Evolutionary conservation across 2,888 invertebrate species (phyloP).

Genomic region (Thereva nobilitata): DNA sequence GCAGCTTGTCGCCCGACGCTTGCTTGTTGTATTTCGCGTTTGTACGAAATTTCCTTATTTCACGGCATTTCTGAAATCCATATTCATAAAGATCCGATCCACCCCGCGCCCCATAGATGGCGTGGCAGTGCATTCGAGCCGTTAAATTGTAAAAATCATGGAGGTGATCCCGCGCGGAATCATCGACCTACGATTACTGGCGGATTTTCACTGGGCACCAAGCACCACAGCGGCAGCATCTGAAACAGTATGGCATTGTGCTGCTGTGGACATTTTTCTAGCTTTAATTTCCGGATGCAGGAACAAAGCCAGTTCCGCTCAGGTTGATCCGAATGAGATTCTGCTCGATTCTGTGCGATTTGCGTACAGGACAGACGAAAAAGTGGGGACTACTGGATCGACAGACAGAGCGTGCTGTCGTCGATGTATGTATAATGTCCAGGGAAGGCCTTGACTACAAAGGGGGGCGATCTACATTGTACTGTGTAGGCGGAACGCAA

Average conservation of each 20-base stretch:
- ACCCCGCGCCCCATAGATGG: background rate
- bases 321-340: constrained; percentile 43
- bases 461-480: constrained; percentile 7
- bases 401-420: background rate
- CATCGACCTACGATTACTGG: constrained; percentile 39
- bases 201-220: background rate
- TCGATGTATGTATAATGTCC: background rate
- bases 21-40: background rate
- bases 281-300: constrained; percentile 45
- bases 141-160: background rate
- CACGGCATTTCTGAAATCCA: constrained; percentile 27
- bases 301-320: constrained; percentile 50
- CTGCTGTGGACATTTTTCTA: constrained; percentile 28
- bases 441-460: constrained; percentile 20
- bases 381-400: constrained; percentile 8
- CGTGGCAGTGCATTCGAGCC: constrained; percentile 14
- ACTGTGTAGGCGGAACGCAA: constrained; percentile 42
- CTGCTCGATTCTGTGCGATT: constrained; percentile 15
- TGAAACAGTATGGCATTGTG: constrained; percentile 6
- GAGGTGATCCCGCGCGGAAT: constrained; percentile 27
- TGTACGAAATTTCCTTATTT: constrained; percentile 15
- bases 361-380: constrained; percentile 3
- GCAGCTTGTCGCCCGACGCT: constrained; percentile 9
- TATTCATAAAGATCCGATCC: constrained; percentile 34
- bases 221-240: background rate